These are phyloP conservation scores for Enteromius fasciolatus DNA, from an alignment of 2,797 vertebrate genomes.

Conservation along the genomic window DNA sequence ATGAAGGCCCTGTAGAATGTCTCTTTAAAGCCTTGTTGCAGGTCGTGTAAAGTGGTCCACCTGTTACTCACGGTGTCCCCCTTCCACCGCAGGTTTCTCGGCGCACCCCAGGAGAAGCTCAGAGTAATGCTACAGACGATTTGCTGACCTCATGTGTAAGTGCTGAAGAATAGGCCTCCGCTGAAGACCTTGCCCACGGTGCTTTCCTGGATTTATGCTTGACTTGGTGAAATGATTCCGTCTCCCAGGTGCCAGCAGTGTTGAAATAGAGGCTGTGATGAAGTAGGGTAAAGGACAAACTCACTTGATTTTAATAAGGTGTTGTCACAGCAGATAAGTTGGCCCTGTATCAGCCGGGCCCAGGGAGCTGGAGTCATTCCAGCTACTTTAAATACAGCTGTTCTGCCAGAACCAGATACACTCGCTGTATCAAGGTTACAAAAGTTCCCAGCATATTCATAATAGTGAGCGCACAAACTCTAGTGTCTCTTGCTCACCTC, in stretches of 20 bases:
- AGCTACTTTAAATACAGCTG: slow-evolving; percentile 63
- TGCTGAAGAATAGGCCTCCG: slow-evolving; percentile 74
- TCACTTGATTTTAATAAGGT: slow-evolving; percentile 75
- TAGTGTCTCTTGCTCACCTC: background rate
- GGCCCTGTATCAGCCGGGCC: slow-evolving; percentile 68
- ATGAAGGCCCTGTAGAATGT: background rate
- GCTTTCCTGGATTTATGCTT: slow-evolving; percentile 73
- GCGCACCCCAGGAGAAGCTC: slow-evolving; percentile 58
- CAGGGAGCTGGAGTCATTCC: slow-evolving; percentile 70
- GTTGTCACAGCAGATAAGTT: slow-evolving; percentile 73
- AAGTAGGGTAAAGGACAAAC: slow-evolving; percentile 67
- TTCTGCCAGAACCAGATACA: slow-evolving; percentile 59
- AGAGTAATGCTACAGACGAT: slow-evolving; percentile 72
- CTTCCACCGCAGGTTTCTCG: slow-evolving; percentile 46
- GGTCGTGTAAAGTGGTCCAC: slow-evolving; percentile 5
- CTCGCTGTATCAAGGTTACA: slow-evolving; percentile 55
- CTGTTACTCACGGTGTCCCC: slow-evolving; percentile 26
- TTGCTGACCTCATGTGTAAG: slow-evolving; percentile 77
- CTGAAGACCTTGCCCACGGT: slow-evolving; percentile 80
- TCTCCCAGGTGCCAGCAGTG: slow-evolving; percentile 54
- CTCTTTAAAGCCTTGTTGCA: background rate
- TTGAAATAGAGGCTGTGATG: slow-evolving; percentile 54
- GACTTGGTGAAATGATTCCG: slow-evolving; percentile 61
- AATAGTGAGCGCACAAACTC: slow-evolving; percentile 15
- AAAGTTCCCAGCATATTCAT: slow-evolving; percentile 50